phyloP scores from a whole-genome alignment of 2,113 vertebrate species.

The Sardina pilchardus region DNA sequence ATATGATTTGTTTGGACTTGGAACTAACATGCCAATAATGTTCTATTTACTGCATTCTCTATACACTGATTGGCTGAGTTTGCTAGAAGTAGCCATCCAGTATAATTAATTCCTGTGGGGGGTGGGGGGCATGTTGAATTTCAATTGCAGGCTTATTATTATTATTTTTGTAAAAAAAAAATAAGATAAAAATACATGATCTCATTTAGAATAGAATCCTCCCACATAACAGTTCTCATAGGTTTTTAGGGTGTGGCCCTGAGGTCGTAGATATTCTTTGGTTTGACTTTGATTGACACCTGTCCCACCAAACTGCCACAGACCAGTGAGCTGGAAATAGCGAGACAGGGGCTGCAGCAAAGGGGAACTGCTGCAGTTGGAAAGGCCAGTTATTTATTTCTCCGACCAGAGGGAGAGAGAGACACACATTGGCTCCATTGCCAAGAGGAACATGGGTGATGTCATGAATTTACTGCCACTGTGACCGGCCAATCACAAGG shows the following conservation, averaged over 20 bases:
- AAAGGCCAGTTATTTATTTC: background rate
- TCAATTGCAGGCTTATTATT: background rate
- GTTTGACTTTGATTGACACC: background rate
- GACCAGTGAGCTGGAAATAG: background rate
- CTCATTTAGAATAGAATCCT: too few species aligned
- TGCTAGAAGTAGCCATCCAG: background rate
- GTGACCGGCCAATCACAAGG: background rate
- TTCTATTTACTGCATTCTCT: background rate
- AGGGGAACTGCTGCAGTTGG: background rate
- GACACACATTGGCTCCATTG: background rate
- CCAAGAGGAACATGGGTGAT: conserved; percentile 4
- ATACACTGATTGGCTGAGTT: background rate
- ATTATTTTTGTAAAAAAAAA: background rate
- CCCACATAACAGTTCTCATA: too few species aligned
- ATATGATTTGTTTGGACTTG: background rate
- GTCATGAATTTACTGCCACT: conserved; percentile 18
- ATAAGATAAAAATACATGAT: background rate
- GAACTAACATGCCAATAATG: background rate
- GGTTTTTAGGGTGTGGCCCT: background rate
- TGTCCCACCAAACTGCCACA: background rate
- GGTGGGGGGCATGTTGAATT: background rate
- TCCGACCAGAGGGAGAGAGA: background rate
- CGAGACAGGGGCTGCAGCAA: background rate
- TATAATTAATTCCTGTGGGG: background rate
- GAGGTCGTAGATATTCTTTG: background rate